Percentiles rank a stretch among this genome's conserved stretches.
These are phyloP conservation scores for Caenorhabditis remanei DNA, from an alignment of 1,140 invertebrate genomes.

Conservation along the genomic window DNA sequence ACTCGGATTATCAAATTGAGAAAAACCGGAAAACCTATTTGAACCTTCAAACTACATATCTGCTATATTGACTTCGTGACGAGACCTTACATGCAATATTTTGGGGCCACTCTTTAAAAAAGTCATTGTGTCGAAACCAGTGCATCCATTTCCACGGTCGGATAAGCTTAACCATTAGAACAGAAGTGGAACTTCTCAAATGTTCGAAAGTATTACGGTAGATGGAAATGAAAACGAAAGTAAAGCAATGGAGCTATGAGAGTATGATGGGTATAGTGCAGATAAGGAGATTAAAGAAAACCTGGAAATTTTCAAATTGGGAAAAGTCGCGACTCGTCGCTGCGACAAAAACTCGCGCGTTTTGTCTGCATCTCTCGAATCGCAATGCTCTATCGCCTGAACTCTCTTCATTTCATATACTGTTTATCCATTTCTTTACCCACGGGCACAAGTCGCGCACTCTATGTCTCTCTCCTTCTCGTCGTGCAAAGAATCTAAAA, in stretches of 20 bases:
- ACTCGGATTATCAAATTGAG: too few relatives aligned
- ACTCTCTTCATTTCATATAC: conserved; percentile 29
- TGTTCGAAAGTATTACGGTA: too few relatives aligned
- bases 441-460: conserved; percentile 15
- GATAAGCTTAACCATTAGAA: too few relatives aligned
- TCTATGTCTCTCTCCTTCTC: conserved; percentile 16
- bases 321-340: conserved; percentile 37
- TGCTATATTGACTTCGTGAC: too few relatives aligned
- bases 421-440: conserved; percentile 18
- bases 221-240: too few relatives aligned
- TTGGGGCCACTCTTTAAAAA: too few relatives aligned
- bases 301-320: conserved; percentile 29
- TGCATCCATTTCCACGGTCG: too few relatives aligned
- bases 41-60: too few relatives aligned
- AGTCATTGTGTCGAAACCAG: too few relatives aligned
- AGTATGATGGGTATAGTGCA: background rate
- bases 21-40: too few relatives aligned
- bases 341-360: conserved; percentile 18
- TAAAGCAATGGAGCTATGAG: background rate
- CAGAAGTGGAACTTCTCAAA: too few relatives aligned
- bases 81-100: too few relatives aligned
- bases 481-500: conserved; percentile 16
- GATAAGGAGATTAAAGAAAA: background rate
- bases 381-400: conserved; percentile 1
- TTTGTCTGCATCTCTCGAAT: background rate